Base-by-base conservation (phyloP, 2,888 invertebrate species). In the Aplocera efformata region DNA sequence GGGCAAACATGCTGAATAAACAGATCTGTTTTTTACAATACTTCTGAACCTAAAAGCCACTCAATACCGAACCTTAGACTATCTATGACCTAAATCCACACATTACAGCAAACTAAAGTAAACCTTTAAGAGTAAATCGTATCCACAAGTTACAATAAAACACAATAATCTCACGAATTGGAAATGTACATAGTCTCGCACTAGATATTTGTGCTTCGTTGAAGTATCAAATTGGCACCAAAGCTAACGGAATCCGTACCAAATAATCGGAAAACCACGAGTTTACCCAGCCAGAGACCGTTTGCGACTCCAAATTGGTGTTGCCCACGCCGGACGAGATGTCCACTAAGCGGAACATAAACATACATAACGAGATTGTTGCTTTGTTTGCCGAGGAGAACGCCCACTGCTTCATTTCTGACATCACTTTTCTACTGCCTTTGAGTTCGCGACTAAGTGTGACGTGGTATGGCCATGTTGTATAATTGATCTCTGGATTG, bases 251-350 rank as follows among this genome's bases (percentile, higher is more conserved):
- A 42, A 53, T 64, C 56, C 57, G 56, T 60, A 58, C 66, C 66
- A 79, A 83, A 83, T 79, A 76, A 76, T 79, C 63, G 66, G 69
- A 74, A 79, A 84, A 77, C 67, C 64, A 69, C 67, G 66, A 66
- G 59, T 53, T 52, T 66, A 66, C 66, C 61, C 60, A 61, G 60
- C 61, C 60, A 61, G 60, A 67, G 72, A 75, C 74, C 67, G 74
- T 74, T 79, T 58, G 64, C 53, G 58, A 66, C 55, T 70, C 59
- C 57, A 55, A 72, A 72, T 72, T 66, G 63, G 67, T 67, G 61
- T 64, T 61, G 60, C 68, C 67, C 66, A 70, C 71, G 66, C 62
- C 58, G 50, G 56, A 68, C 63, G 57, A 55, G 63, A 67, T 71
- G 59, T 59, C 61, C 62, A 67, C 60, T 41, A 45, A 72, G 66